These are phyloP conservation scores for Erpetoichthys calabaricus DNA, from an alignment of 2,797 vertebrate species.

Conservation along the genomic window DNA sequence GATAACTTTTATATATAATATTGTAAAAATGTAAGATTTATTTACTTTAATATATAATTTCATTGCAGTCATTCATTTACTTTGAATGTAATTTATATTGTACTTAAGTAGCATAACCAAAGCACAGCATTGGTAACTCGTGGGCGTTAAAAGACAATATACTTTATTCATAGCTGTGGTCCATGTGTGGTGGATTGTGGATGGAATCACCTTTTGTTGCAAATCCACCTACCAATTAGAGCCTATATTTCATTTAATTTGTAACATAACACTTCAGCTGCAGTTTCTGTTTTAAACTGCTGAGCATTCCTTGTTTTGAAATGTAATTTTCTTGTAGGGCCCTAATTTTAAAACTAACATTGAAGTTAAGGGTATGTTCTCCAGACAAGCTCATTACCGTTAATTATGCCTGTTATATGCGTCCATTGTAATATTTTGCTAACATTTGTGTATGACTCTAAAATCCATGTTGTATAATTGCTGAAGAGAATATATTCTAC, in stretches of 20 bases:
- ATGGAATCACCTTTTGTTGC: background rate
- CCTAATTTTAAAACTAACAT: slow-evolving; percentile 6
- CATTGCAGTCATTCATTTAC: no score
- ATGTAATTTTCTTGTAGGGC: slow-evolving; percentile 6
- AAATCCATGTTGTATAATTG: background rate
- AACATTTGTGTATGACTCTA: background rate
- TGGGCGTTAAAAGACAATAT: background rate
- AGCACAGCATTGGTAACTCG: no score
- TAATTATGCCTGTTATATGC: background rate
- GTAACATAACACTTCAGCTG: background rate
- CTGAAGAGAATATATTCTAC: background rate
- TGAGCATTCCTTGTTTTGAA: background rate
- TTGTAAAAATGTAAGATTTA: no score
- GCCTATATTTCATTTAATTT: slow-evolving; percentile 4
- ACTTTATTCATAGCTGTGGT: background rate
- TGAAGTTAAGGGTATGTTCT: background rate
- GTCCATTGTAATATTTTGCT: background rate
- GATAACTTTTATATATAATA: no score
- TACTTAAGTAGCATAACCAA: no score
- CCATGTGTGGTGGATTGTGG: background rate
- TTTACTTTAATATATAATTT: no score
- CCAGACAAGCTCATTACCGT: background rate
- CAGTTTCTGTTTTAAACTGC: slow-evolving; percentile 5
- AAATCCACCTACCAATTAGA: slow-evolving; percentile 5
- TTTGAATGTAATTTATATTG: no score